Percentiles rank a stretch among this genome's conserved stretches.
Evolutionary conservation across 2,113 vertebrate species (phyloP).

Genomic region (Plestiodon gilberti): DNA sequence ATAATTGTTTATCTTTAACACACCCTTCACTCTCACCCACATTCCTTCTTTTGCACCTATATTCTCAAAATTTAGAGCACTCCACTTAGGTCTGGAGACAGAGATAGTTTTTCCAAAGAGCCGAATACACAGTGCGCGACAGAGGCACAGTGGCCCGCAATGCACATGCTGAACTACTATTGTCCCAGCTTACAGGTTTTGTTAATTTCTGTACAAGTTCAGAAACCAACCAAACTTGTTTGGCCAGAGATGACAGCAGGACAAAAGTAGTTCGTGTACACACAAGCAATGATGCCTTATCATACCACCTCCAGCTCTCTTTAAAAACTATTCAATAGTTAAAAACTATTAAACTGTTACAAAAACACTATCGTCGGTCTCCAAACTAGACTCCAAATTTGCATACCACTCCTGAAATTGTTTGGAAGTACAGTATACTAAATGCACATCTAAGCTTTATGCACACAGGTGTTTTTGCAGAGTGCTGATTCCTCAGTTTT

Average conservation of each 20-base stretch:
- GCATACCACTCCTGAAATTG: background rate
- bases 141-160: too few species aligned
- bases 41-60: slow-evolving; percentile 24
- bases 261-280: background rate
- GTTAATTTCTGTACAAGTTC: background rate
- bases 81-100: background rate
- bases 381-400: background rate
- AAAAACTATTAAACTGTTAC: too few species aligned
- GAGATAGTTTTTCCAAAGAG: background rate
- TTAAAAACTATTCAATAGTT: background rate
- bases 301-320: background rate
- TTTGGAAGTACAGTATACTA: background rate
- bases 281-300: background rate
- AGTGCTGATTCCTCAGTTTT: background rate
- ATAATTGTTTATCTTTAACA: slow-evolving; percentile 15
- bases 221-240: background rate
- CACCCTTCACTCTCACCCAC: slow-evolving; percentile 25
- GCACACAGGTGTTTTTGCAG: background rate
- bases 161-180: background rate
- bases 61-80: background rate
- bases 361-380: background rate
- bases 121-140: background rate
- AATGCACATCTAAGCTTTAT: background rate
- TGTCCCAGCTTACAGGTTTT: background rate
- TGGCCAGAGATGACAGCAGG: too few species aligned